These are phyloP conservation scores for Plecturocebus donacophilus DNA, from an alignment of 2,113 vertebrate species.

Conservation along the genomic window DNA sequence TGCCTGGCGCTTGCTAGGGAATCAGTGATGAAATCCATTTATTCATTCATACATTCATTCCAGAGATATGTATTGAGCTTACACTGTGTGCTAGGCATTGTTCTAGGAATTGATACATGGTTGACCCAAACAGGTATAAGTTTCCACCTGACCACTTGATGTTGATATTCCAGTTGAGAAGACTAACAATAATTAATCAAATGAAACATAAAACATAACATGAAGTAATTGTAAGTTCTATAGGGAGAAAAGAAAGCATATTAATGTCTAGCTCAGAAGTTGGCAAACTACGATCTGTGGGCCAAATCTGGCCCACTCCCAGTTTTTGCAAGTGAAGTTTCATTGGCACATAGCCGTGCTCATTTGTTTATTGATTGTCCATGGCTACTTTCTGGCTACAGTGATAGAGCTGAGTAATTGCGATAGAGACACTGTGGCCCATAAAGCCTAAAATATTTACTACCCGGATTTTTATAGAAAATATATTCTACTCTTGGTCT, in stretches of 20 bases:
- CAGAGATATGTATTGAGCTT: neutral
- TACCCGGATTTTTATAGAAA: neutral
- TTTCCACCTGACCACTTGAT: neutral
- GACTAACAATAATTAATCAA: neutral
- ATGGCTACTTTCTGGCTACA: neutral
- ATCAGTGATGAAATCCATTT: neutral
- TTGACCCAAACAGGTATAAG: neutral
- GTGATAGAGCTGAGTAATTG: neutral
- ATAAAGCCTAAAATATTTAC: neutral
- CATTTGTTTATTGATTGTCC: neutral
- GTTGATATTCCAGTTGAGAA: neutral
- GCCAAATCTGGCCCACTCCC: neutral
- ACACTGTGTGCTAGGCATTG: neutral
- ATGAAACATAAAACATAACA: neutral
- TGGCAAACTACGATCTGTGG: neutral
- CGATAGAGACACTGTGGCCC: neutral
- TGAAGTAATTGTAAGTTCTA: neutral
- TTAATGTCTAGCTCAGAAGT: neutral
- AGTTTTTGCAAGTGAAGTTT: conserved; percentile 28
- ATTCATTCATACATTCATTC: neutral
- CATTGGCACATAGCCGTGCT: neutral
- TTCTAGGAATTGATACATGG: neutral
- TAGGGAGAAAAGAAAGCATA: neutral
- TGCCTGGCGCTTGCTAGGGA: neutral
- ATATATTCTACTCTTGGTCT: neutral